Base-by-base conservation (phyloP, 2,113 vertebrate species). In the Synchiropus splendidus region DNA sequence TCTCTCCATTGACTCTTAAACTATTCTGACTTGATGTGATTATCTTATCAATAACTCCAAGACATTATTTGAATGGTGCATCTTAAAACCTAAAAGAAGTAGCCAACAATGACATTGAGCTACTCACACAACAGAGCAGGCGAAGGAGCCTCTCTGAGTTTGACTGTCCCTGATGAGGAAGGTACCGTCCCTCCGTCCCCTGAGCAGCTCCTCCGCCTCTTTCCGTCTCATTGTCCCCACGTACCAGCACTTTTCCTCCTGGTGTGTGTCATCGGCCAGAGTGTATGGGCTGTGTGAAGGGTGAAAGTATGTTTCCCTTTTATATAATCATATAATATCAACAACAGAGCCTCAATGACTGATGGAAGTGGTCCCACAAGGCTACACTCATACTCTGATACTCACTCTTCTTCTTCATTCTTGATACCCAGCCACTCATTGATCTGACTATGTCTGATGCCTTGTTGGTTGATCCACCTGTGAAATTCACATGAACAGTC, bases 91-190 rank as follows among this genome's bases (percentile, higher is more conserved):
- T 12, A 2, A 13, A 17, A 11, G 43, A 53, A 40, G 10, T 9
- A 16, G n/a, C n/a, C n/a, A n/a, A 1, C 1, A 17, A 8, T 27
- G 10, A 41, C 36, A 1, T n/a, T 1, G 32, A 37, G 11, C 2
- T 78, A 96, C 95, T 0, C 86, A 99, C 95, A 96, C 89, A 5
- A 99, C 93, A 16, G 92, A 97, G 81, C 95, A 98, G 76, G 94
- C 95, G 1, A 91, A 98, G 61, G 90, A 97, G 61, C 94, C 94
- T 51, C 82, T 86, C 58, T 96, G 77, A 46, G 75, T 94, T 73
- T 94, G 96, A 77, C 95, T 98, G 64, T 98, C 94, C 68, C 95
- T 87, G 58, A 99, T 91, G 1, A 99, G 86, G 72, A 99, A 98
- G 33, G 95, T 97, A 64, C 94, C 95, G 3, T 99, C 91, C n/a